Conservation (phyloP, 64 coral and sea anemone genomes). For the Trachythela sp. region DNA sequence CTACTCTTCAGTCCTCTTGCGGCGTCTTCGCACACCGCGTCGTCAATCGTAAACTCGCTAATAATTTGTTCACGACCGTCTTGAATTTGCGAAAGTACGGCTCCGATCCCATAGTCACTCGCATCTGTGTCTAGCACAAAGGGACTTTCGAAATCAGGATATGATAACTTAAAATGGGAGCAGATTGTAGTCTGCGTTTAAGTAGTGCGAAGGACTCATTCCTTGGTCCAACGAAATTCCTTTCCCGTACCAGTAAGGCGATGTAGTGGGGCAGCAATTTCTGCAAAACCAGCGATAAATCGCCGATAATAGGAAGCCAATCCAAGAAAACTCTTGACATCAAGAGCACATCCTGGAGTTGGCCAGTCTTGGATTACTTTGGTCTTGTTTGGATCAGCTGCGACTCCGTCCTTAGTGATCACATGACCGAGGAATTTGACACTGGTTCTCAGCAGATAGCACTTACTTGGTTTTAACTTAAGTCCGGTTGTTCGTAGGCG, state of each 20-base stretch:
- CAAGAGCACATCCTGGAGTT: no score
- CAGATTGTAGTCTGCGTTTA: not conserved
- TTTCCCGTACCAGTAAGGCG: not conserved
- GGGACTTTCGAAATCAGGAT: not conserved
- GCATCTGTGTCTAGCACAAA: constrained; percentile 29
- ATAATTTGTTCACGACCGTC: not conserved
- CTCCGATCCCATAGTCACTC: not conserved
- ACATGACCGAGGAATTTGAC: not conserved
- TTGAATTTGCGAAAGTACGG: not conserved
- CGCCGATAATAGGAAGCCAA: constrained; percentile 3
- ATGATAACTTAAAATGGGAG: not conserved
- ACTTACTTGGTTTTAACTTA: constrained; percentile 24
- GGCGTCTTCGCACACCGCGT: no score
- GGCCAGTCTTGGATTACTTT: not conserved
- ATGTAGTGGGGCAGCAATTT: not conserved
- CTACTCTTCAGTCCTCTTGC: no score
- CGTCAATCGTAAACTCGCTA: no score
- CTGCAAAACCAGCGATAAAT: not conserved
- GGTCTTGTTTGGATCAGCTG: not conserved
- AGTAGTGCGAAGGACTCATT: not conserved
- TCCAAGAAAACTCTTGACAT: not conserved
- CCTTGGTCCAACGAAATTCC: not conserved
- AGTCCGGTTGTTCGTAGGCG: not conserved
- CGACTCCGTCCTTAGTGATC: not conserved
- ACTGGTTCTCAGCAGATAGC: not conserved